phyloP scores from a whole-genome alignment of 2,888 invertebrate species.

The Therioaphis trifolii region DNA sequence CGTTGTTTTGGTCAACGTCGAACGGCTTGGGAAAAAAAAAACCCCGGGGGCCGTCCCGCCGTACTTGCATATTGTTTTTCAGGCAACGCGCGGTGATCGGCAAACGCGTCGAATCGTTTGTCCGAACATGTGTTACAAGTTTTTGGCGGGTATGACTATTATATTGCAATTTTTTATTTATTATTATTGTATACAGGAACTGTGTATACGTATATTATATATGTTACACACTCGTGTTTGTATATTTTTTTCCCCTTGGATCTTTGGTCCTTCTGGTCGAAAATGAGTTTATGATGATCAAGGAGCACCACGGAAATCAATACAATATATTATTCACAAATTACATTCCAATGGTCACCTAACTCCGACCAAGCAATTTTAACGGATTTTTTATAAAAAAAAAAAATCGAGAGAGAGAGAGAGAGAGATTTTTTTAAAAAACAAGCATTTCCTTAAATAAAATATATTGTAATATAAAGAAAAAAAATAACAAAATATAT shows the following conservation, averaged over 20 bases:
- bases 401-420: too few species aligned
- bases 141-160: constrained; percentile 40
- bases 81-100: neutral
- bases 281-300: constrained; percentile 52
- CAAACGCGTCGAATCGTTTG: constrained; percentile 44
- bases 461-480: too few species aligned
- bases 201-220: too few species aligned
- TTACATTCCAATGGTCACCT: neutral
- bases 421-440: too few species aligned
- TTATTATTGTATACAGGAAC: constrained; percentile 19
- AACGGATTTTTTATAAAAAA: too few species aligned
- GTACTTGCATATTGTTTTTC: constrained; percentile 45
- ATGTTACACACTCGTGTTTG: neutral
- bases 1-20: constrained; percentile 31
- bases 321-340: constrained; percentile 8
- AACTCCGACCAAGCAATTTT: neutral
- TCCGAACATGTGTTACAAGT: constrained; percentile 55
- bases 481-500: too few species aligned
- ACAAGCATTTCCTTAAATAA: too few species aligned
- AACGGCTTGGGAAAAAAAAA: neutral
- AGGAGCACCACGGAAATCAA: constrained; percentile 24
- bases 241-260: neutral
- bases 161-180: constrained; percentile 55
- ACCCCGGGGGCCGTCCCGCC: neutral
- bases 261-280: neutral